A percentile compares a stretch with the other conserved stretches of the same genome.
phyloP scores from a whole-genome alignment of 1,140 invertebrate genomes.

The Tetraneura akinire region DNA sequence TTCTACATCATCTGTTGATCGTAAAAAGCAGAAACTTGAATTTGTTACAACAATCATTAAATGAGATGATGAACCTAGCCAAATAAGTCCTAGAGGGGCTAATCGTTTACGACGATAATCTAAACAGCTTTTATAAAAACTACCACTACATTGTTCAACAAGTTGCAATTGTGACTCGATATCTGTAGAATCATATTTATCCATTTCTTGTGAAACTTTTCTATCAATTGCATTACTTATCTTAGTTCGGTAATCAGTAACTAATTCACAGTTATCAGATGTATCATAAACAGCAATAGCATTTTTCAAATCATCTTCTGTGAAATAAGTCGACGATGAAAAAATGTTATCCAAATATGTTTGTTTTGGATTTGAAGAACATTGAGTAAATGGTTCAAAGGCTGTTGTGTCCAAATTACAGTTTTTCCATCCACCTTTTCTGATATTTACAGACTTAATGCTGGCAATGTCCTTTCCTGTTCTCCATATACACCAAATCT shows the following conservation, averaged over 20 bases:
- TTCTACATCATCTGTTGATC: constrained; percentile 35
- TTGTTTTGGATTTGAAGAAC: constrained; percentile 33
- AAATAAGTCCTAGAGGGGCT: constrained; percentile 40
- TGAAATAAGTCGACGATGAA: constrained; percentile 43
- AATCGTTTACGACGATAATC: constrained; percentile 46
- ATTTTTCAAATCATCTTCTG: constrained; percentile 45
- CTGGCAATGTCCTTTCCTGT: constrained; percentile 41
- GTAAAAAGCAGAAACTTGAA: constrained; percentile 46
- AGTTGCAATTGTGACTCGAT: constrained; percentile 36
- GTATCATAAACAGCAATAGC: constrained; percentile 49
- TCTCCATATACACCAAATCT: constrained; percentile 50
- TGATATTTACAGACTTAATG: constrained; percentile 33
- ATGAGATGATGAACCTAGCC: constrained; percentile 25
- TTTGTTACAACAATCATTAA: constrained; percentile 41
- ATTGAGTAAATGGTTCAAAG: constrained; percentile 20
- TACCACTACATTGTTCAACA: constrained; percentile 43
- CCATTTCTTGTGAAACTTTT: constrained; percentile 49
- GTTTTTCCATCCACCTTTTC: constrained; percentile 28
- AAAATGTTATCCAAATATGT: constrained; percentile 40
- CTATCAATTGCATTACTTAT: constrained; percentile 45
- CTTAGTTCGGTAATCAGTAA: constrained; percentile 33
- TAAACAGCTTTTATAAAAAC: constrained; percentile 49
- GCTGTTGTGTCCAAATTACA: constrained; percentile 32
- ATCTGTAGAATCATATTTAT: constrained; percentile 43
- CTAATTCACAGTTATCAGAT: constrained; percentile 27